phyloP scores from a whole-genome alignment of 2,113 vertebrate genomes.

The Peromyscus polionotus region DNA sequence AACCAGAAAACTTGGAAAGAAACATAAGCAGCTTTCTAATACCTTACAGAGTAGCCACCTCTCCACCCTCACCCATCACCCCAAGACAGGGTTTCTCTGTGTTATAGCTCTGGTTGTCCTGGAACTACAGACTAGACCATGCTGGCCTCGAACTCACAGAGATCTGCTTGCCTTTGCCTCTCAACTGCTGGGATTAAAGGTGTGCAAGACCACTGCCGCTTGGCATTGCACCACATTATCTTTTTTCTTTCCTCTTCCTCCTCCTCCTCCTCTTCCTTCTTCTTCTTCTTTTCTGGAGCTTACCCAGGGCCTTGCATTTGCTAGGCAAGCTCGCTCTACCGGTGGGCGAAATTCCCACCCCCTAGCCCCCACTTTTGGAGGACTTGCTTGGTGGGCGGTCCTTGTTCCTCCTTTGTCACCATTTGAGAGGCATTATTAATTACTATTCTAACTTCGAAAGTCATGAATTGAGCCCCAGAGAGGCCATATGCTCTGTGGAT shows the following conservation, averaged over 20 bases:
- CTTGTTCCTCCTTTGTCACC: constrained; percentile 21
- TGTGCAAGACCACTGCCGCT: background rate
- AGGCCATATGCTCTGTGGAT: background rate
- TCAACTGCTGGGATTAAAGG: background rate
- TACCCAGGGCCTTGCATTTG: background rate
- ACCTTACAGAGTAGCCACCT: background rate
- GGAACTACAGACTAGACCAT: background rate
- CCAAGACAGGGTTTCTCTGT: background rate
- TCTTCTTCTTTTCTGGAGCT: background rate
- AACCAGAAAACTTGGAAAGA: background rate
- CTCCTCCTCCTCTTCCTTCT: no score
- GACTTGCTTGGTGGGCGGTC: background rate
- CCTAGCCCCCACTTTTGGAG: background rate
- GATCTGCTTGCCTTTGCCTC: background rate
- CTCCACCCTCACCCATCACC: background rate
- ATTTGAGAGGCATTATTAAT: background rate
- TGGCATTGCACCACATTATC: background rate
- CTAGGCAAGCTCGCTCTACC: background rate
- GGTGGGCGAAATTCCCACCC: background rate
- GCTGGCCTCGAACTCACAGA: background rate
- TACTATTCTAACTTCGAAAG: constrained; percentile 40
- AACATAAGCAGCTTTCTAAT: constrained; percentile 12
- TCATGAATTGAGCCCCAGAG: background rate
- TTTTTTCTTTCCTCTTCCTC: no score
- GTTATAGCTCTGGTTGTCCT: background rate